These are phyloP conservation scores for Platysternon megacephalum DNA, from an alignment of 2,113 vertebrate genomes.

Conservation along the genomic window DNA sequence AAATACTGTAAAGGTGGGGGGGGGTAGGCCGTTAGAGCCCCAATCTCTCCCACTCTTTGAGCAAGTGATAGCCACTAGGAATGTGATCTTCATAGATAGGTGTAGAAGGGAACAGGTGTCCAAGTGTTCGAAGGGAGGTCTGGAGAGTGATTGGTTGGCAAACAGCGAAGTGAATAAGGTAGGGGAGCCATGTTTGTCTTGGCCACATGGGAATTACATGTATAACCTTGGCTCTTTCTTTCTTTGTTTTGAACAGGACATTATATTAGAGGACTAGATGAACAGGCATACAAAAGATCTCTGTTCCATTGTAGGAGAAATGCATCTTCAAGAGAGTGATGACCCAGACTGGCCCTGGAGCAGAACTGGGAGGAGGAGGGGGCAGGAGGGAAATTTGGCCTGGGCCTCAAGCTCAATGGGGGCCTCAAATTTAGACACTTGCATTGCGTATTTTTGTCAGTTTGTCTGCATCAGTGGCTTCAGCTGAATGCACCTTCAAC, in stretches of 20 bases:
- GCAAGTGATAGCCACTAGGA: not conserved
- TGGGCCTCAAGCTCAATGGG: too few species aligned
- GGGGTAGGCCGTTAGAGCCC: not conserved
- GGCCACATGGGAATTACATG: not conserved
- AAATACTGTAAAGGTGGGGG: not conserved
- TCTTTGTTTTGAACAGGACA: not conserved
- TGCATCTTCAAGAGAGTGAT: not conserved
- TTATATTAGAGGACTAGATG: not conserved
- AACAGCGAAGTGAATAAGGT: not conserved
- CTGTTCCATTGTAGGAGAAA: not conserved
- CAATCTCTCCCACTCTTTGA: not conserved
- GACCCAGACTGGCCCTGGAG: not conserved
- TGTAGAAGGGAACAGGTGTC: not conserved
- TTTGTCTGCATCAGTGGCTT: too few species aligned
- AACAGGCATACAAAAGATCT: not conserved
- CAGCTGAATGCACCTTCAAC: too few species aligned
- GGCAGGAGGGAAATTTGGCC: too few species aligned
- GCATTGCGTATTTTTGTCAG: too few species aligned
- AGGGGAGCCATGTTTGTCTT: not conserved
- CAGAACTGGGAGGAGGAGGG: not conserved
- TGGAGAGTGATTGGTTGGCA: not conserved
- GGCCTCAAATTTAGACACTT: too few species aligned
- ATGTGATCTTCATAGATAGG: not conserved
- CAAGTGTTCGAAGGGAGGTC: not conserved
- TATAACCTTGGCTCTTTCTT: not conserved